Evolutionary conservation across 2,797 vertebrate species (phyloP).

Genomic region (Sebastiscus albofasciatus): DNA sequence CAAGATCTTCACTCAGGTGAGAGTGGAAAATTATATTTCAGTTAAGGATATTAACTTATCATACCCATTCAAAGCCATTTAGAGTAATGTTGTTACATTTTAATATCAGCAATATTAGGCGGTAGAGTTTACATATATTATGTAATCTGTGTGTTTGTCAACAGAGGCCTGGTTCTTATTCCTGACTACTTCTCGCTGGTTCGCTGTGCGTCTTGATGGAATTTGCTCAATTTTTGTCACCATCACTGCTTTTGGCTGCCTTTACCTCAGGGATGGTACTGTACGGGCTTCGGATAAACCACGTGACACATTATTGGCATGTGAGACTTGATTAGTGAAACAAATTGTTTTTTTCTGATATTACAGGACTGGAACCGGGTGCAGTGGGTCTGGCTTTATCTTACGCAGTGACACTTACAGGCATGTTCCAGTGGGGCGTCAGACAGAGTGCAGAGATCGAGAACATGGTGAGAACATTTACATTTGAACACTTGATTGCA

Average conservation of each 20-base stretch:
- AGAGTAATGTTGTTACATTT: background rate
- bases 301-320: background rate
- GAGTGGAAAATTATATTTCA: background rate
- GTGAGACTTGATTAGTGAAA: background rate
- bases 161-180: constrained; percentile 96
- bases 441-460: constrained; percentile 95
- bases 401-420: constrained; percentile 92
- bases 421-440: constrained; percentile 97
- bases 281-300: constrained; percentile 34
- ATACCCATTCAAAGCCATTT: background rate
- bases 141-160: background rate
- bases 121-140: background rate
- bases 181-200: constrained; percentile 94
- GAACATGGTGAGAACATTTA: constrained; percentile 88
- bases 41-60: background rate
- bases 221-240: constrained; percentile 93
- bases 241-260: constrained; percentile 88
- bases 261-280: constrained; percentile 90
- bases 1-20: constrained; percentile 95
- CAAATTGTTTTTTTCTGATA: background rate
- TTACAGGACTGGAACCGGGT: constrained; percentile 86
- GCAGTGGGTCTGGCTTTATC: constrained; percentile 91
- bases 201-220: constrained; percentile 93
- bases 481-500: background rate
- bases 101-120: background rate